Base-by-base conservation (phyloP, 2,797 vertebrate genomes). In the Ptychobarbus kaznakovi region DNA sequence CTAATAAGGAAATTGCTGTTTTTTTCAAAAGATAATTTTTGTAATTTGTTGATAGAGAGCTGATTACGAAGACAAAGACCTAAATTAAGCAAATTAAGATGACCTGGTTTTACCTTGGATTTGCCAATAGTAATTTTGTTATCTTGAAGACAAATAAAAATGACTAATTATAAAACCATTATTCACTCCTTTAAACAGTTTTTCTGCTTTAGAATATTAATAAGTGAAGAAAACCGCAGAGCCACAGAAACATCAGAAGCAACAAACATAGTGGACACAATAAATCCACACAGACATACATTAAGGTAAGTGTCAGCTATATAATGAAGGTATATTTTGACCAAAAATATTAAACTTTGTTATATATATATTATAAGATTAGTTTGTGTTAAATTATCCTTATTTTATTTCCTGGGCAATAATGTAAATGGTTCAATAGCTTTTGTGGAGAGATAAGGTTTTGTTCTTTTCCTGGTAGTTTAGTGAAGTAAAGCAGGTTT, bases 1-100 rank as follows among this genome's bases (percentile, higher is more conserved):
- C 12, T 72, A 66, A 87, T 83, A 85, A 86, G 83, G 88, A 88
- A 86, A 61, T 69, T 2, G 70, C 5, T 42, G 8, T 10, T 22
- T 61, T 87, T 87, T 44, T 12, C 25, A 40, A 77, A 70, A 65
- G 18, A 25, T 56, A 16, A 82, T 80, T 76, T n/a, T 61, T 28
- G 3, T 4, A n/a, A 80, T 61, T 15, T 15, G 38, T 82, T 72
- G n/a, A 73, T 74, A 58, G n/a, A 35, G 8, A 32, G 15, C 25
- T 56, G 49, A 40, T 81, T 69, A 49, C 28, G 1, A n/a, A 40
- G 51, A 58, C 38, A 22, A 42, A 18, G 10, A 12, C 5, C 3
- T 70, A 25, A 32, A 73, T 32, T 4, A 82, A 35, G 3, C 68
- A 40, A 20, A 28, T 44, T 13, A 44, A 28, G 8, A 35, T 38